phyloP scores from a whole-genome alignment of 2,113 vertebrate species.

The Bungarus multicinctus region DNA sequence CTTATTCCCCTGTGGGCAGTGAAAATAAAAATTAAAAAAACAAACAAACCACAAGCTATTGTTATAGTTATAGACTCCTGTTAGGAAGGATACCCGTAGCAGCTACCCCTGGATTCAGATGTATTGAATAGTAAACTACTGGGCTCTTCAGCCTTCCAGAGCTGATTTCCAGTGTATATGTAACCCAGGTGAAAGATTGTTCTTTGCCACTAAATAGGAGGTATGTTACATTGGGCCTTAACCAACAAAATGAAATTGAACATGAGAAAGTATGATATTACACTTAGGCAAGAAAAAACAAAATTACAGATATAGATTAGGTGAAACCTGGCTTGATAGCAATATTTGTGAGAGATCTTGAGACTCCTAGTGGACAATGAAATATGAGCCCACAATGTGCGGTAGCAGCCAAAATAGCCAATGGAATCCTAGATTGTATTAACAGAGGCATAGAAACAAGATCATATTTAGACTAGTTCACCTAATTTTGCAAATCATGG shows the following conservation, averaged over 20 bases:
- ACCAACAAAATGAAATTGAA: no score
- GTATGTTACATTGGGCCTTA: background rate
- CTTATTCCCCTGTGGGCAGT: background rate
- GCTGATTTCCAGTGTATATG: background rate
- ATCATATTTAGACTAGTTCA: background rate
- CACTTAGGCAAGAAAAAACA: no score
- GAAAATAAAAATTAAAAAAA: no score
- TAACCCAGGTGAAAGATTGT: conserved; percentile 39
- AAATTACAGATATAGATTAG: no score
- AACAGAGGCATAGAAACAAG: background rate
- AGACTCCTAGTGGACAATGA: no score
- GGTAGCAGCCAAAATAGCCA: no score
- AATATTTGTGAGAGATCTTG: no score
- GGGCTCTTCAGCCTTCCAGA: background rate
- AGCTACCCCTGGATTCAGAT: background rate
- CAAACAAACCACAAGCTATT: background rate
- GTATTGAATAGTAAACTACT: background rate
- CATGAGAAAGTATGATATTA: no score
- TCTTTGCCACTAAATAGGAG: conserved; percentile 13
- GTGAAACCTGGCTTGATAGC: no score
- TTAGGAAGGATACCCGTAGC: background rate
- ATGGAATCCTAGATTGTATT: no score
- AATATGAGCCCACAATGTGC: no score
- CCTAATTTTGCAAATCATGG: background rate
- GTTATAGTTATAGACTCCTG: background rate